These are phyloP conservation scores for Brachyptera putata DNA, from an alignment of 2,888 invertebrate species.

Conservation along the genomic window DNA sequence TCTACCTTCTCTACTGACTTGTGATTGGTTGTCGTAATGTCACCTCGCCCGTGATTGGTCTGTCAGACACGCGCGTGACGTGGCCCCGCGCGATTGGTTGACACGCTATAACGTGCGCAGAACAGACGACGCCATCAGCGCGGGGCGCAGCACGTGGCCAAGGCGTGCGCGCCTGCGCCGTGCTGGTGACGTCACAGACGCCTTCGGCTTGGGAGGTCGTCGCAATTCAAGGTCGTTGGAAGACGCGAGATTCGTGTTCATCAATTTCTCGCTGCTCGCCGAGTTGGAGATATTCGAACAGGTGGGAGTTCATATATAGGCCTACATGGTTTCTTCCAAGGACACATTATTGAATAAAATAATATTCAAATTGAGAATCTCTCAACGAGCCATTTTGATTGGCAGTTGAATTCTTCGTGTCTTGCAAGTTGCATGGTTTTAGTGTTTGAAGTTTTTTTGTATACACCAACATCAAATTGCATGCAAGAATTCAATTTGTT, in stretches of 20 bases:
- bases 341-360: too few relatives aligned
- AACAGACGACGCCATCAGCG: conserved; percentile 27
- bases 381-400: too few relatives aligned
- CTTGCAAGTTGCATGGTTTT: too few relatives aligned
- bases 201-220: conserved; percentile 16
- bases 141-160: conserved; percentile 45
- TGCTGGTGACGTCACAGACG: conserved; percentile 34
- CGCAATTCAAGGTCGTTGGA: conserved; percentile 46
- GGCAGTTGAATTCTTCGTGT: too few relatives aligned
- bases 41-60: neutral
- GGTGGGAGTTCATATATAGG: conserved; percentile 66
- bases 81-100: neutral
- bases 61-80: too few relatives aligned
- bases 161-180: conserved; percentile 36
- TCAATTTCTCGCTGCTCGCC: conserved; percentile 58
- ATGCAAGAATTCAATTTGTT: too few relatives aligned
- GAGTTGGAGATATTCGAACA: conserved; percentile 61
- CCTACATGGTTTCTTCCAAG: too few relatives aligned
- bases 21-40: neutral
- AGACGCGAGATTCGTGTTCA: conserved; percentile 61
- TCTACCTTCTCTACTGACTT: too few relatives aligned
- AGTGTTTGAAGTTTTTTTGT: too few relatives aligned
- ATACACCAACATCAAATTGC: too few relatives aligned
- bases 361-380: too few relatives aligned
- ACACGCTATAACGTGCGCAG: neutral